phyloP scores from a whole-genome alignment of 2,113 vertebrate species.

The Mustela lutreola region DNA sequence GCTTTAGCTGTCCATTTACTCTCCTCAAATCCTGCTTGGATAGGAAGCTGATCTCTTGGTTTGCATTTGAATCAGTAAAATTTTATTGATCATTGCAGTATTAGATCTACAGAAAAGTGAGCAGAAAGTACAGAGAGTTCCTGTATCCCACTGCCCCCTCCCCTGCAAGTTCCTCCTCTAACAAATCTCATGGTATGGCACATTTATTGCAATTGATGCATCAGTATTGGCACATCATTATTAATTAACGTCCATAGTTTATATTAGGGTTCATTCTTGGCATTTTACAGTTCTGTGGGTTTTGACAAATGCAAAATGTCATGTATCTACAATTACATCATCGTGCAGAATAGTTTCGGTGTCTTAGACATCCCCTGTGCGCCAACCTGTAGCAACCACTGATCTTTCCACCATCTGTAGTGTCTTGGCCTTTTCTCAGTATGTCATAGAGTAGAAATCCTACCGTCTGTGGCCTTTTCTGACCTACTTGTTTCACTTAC shows the following conservation, averaged over 20 bases:
- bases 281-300: neutral
- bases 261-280: neutral
- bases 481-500: neutral
- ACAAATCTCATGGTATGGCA: neutral
- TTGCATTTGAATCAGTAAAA: constrained; percentile 28
- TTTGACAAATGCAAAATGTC: constrained; percentile 8
- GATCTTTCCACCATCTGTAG: neutral
- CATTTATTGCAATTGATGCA: neutral
- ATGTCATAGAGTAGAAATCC: constrained; percentile 18
- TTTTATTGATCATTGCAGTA: neutral
- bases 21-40: neutral
- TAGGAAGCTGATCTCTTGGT: neutral
- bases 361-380: neutral
- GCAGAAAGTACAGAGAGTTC: neutral
- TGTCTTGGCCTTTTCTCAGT: neutral
- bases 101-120: neutral
- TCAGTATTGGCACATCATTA: neutral
- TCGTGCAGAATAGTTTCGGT: neutral
- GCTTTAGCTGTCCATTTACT: constrained; percentile 8
- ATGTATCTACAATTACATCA: neutral
- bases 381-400: neutral
- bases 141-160: neutral
- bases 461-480: neutral
- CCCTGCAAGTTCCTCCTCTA: neutral
- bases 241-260: neutral